These are phyloP conservation scores for Callospermophilus lateralis DNA, from an alignment of 2,113 vertebrate genomes.

Conservation along the genomic window DNA sequence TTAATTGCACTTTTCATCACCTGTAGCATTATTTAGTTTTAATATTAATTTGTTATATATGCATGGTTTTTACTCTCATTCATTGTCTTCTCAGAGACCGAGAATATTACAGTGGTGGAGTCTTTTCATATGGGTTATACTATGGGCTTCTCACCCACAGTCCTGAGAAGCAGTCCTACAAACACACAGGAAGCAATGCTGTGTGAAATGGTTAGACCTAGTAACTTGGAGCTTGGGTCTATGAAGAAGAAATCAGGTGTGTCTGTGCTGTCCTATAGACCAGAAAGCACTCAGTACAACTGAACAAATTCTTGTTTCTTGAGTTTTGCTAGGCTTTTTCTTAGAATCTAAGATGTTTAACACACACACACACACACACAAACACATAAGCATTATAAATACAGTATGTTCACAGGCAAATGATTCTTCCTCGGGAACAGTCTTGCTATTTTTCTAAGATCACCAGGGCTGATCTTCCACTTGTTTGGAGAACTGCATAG, in stretches of 20 bases:
- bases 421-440: background rate
- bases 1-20: conserved; percentile 25
- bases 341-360: conserved; percentile 6
- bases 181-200: background rate
- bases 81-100: background rate
- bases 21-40: conserved; percentile 2
- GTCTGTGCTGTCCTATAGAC: background rate
- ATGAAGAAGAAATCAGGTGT: background rate
- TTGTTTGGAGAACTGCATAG: background rate
- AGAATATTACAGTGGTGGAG: background rate
- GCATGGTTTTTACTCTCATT: background rate
- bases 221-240: background rate
- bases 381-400: background rate
- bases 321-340: background rate
- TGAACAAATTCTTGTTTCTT: background rate
- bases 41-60: background rate
- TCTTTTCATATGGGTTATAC: background rate
- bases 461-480: background rate
- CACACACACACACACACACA: background rate
- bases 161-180: background rate
- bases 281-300: background rate
- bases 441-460: background rate
- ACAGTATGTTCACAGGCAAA: background rate
- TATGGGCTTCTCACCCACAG: background rate
- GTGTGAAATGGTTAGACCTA: background rate